Evolutionary conservation across 2,113 vertebrate genomes (phyloP).

Genomic region (Tenebrosternarchus preto): DNA sequence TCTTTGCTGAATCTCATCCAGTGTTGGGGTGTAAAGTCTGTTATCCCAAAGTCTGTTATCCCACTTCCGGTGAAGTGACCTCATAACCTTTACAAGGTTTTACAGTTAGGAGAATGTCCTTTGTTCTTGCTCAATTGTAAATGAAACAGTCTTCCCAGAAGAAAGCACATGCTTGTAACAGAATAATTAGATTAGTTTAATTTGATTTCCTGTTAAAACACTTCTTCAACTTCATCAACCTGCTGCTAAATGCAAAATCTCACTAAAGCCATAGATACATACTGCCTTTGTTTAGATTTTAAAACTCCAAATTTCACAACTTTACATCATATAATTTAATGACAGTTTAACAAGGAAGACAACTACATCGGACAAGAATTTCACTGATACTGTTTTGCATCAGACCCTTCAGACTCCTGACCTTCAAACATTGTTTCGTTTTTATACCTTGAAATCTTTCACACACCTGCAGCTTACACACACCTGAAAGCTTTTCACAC

Average conservation of each 20-base stretch:
- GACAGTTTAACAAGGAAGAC: not conserved
- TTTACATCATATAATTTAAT: not conserved
- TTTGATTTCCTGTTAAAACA: slow-evolving; percentile 19
- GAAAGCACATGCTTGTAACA: not conserved
- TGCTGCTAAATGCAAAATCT: too few relatives aligned
- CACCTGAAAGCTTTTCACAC: not conserved
- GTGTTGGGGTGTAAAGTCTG: not conserved
- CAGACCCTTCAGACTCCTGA: not conserved
- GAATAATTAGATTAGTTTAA: slow-evolving; percentile 15
- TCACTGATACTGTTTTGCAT: not conserved
- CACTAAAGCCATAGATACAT: too few relatives aligned
- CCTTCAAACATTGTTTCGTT: not conserved
- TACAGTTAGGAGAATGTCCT: slow-evolving; percentile 19
- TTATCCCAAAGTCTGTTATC: slow-evolving; percentile 10
- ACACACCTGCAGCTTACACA: not conserved
- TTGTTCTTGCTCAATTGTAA: slow-evolving; percentile 13
- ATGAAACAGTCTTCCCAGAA: not conserved
- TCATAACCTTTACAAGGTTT: slow-evolving; percentile 33
- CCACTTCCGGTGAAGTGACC: slow-evolving; percentile 14
- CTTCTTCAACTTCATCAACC: slow-evolving; percentile 8
- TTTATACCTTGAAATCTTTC: not conserved
- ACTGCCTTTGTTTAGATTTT: too few relatives aligned
- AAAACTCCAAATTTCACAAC: too few relatives aligned
- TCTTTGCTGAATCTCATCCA: not conserved
- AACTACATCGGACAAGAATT: not conserved